phyloP scores from a whole-genome alignment of 1,140 invertebrate species.

The Heterodera carotae region DNA sequence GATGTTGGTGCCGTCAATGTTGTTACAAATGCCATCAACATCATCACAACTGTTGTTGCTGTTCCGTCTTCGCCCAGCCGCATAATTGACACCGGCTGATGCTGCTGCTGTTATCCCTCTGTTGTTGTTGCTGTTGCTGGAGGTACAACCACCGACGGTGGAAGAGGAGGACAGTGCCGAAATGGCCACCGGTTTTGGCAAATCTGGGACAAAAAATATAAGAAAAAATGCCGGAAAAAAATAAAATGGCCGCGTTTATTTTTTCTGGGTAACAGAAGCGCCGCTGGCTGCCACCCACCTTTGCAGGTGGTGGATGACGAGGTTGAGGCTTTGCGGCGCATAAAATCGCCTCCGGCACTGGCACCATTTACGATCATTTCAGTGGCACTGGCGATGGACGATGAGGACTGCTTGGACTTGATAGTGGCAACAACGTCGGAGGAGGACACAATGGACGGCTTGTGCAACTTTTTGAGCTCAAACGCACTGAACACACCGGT shows the following conservation, averaged over 20 bases:
- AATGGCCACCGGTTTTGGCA: constrained; percentile 36
- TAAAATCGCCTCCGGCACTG: too few relatives aligned
- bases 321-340: too few relatives aligned
- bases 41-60: background rate
- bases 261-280: too few relatives aligned
- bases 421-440: background rate
- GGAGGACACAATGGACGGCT: constrained; percentile 22
- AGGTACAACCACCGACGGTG: background rate
- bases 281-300: too few relatives aligned
- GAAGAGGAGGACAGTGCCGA: background rate
- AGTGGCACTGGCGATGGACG: too few relatives aligned
- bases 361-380: too few relatives aligned
- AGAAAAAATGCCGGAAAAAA: background rate
- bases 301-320: too few relatives aligned
- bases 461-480: constrained; percentile 46
- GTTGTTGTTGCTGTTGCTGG: background rate
- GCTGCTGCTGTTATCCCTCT: background rate
- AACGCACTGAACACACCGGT: constrained; percentile 53
- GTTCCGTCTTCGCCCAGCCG: too few relatives aligned
- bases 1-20: background rate
- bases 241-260: too few relatives aligned
- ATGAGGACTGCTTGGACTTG: background rate
- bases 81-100: too few relatives aligned
- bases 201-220: background rate
- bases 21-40: too few relatives aligned